Percentiles rank a stretch among this genome's conserved stretches.
These are phyloP conservation scores for Megalurothrips usitatus DNA, from an alignment of 2,888 invertebrate genomes.

Conservation along the genomic window DNA sequence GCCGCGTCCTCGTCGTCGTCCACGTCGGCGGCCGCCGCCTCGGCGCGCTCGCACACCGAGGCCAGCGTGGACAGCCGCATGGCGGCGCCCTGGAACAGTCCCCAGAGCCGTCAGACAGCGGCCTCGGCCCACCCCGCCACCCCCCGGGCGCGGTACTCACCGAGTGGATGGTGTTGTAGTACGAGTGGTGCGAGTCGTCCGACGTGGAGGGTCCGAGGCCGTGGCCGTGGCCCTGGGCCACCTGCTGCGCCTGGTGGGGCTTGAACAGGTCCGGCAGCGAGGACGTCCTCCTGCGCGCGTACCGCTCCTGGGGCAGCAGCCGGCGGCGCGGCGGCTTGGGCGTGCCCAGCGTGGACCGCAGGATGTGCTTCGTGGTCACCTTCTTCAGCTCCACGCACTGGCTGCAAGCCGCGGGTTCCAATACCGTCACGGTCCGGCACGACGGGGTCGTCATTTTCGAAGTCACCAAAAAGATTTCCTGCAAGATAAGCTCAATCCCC, in stretches of 20 bases:
- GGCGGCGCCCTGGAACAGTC: neutral
- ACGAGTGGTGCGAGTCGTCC: neutral
- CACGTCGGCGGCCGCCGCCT: conserved; percentile 43
- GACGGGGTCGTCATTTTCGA: too few relatives aligned
- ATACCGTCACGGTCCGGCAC: too few relatives aligned
- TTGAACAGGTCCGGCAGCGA: conserved; percentile 54
- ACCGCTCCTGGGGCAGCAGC: conserved; percentile 48
- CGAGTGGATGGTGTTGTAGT: conserved; percentile 20
- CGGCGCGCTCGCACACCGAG: conserved; percentile 3
- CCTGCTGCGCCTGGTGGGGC: conserved; percentile 52
- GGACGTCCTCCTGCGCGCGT: neutral
- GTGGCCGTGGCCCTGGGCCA: conserved; percentile 44
- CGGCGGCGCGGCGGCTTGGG: conserved; percentile 63
- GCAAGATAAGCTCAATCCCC: too few relatives aligned
- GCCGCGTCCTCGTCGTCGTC: neutral
- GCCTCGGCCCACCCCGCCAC: too few relatives aligned
- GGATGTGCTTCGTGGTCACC: conserved; percentile 74
- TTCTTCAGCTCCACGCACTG: conserved; percentile 65
- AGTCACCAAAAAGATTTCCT: too few relatives aligned
- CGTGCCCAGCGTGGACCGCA: conserved; percentile 76
- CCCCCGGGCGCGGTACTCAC: too few relatives aligned
- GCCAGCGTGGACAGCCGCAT: neutral
- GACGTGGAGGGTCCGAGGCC: neutral
- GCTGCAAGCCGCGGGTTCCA: conserved; percentile 43
- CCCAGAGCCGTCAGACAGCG: neutral